Conservation (phyloP, 2,888 invertebrate species). For the Apodemia duryi region DNA sequence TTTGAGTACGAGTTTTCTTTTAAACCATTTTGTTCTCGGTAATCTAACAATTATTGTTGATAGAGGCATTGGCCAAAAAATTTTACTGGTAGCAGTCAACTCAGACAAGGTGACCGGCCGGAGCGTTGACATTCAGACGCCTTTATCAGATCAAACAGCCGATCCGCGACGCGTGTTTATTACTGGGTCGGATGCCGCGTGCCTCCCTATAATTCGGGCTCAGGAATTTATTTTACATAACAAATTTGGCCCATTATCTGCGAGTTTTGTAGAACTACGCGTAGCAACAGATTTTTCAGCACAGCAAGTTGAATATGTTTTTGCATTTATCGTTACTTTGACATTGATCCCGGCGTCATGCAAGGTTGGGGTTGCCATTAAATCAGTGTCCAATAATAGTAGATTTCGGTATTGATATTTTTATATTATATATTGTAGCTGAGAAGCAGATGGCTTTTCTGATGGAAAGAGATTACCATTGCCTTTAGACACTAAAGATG, state of each 20-base stretch:
- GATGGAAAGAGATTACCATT: too few species aligned
- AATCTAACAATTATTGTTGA: background rate
- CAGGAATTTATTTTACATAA: slow-evolving; percentile 21
- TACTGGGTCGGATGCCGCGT: slow-evolving; percentile 40
- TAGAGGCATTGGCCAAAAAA: slow-evolving; percentile 20
- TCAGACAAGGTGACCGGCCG: slow-evolving; percentile 68
- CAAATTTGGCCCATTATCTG: slow-evolving; percentile 18
- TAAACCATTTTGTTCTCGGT: background rate
- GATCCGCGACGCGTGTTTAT: slow-evolving; percentile 48
- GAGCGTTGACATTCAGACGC: slow-evolving; percentile 73
- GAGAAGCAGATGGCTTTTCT: too few species aligned
- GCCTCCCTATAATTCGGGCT: slow-evolving; percentile 23
- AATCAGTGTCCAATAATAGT: too few species aligned
- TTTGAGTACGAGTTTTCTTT: background rate
- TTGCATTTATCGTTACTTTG: background rate
- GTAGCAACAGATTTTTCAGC: background rate
- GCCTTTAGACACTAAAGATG: too few species aligned
- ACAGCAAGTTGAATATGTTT: background rate
- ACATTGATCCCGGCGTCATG: background rate
- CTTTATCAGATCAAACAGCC: slow-evolving; percentile 52
- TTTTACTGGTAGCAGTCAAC: slow-evolving; percentile 33
- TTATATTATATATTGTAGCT: too few species aligned
- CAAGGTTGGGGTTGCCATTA: too few species aligned
- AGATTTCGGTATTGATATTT: too few species aligned
- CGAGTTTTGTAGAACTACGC: slow-evolving; percentile 5